Percentiles rank a stretch among this genome's conserved stretches.
Evolutionary conservation across 2,113 vertebrate genomes (phyloP).

Genomic region (Cyphomyrus discorhynchus): DNA sequence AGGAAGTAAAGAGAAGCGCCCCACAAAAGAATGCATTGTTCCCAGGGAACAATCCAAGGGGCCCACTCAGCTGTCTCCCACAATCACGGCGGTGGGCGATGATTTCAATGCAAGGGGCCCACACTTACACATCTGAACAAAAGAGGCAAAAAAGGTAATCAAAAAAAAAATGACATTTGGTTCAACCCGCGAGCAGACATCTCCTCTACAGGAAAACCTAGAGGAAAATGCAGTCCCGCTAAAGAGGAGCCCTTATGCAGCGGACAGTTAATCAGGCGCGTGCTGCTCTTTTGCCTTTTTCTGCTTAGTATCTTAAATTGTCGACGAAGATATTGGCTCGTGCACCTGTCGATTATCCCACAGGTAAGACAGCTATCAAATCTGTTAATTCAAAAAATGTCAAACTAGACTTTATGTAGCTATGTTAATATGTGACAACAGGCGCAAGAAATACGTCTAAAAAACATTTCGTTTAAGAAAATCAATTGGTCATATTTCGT

Average conservation of each 20-base stretch:
- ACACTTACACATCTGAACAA: slow-evolving; percentile 55
- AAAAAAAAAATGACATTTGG: slow-evolving; percentile 52
- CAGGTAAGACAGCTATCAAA: not conserved
- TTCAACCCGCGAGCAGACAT: slow-evolving; percentile 51
- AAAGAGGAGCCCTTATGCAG: not conserved
- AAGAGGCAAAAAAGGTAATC: slow-evolving; percentile 61
- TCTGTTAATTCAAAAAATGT: not conserved
- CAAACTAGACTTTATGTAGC: not conserved
- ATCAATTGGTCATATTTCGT: not conserved
- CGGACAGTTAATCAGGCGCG: not conserved
- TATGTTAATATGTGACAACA: not conserved
- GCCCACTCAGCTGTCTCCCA: slow-evolving; percentile 78
- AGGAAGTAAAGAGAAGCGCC: slow-evolving; percentile 77
- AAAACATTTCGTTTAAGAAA: slow-evolving; percentile 1
- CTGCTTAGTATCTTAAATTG: not conserved
- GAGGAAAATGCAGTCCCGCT: not conserved
- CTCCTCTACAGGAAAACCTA: slow-evolving; percentile 13
- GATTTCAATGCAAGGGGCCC: slow-evolving; percentile 79
- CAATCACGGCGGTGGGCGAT: slow-evolving; percentile 75
- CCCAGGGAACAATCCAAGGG: slow-evolving; percentile 71
- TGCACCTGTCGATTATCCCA: not conserved
- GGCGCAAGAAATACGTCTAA: not conserved
- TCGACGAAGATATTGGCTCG: not conserved
- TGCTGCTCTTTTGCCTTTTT: not conserved
- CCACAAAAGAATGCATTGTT: slow-evolving; percentile 85